Conservation (phyloP, 2,888 invertebrate species). For the Nomada goodeniana region DNA sequence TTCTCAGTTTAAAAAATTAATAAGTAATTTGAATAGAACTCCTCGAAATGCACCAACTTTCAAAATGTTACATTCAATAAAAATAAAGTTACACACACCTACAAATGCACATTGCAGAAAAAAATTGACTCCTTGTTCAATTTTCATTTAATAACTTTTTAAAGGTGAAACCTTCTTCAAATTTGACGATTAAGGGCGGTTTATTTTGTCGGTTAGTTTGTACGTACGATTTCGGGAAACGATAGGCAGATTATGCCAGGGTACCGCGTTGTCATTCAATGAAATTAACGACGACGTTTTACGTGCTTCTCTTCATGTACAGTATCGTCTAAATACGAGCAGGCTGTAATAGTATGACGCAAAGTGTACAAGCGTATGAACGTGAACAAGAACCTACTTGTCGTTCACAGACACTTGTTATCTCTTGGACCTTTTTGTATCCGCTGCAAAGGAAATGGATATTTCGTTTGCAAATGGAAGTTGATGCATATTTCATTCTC, state of each 20-base stretch:
- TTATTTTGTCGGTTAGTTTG: slow-evolving; percentile 24
- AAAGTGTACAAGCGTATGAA: background rate
- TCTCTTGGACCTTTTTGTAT: background rate
- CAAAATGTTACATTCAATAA: too few relatives aligned
- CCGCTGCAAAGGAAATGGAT: background rate
- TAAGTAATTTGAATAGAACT: too few relatives aligned
- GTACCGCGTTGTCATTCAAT: slow-evolving; percentile 17
- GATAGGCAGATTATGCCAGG: slow-evolving; percentile 29
- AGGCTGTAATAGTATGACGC: too few relatives aligned
- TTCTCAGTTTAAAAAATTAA: too few relatives aligned
- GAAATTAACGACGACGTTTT: slow-evolving; percentile 35
- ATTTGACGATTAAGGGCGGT: slow-evolving; percentile 10
- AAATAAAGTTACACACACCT: too few relatives aligned
- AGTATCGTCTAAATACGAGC: background rate
- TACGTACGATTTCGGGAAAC: slow-evolving; percentile 24
- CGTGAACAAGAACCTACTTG: background rate
- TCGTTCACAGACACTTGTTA: slow-evolving; percentile 9
- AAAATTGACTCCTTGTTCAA: background rate
- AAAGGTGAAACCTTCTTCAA: background rate
- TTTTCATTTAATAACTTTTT: background rate
- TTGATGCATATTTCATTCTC: background rate
- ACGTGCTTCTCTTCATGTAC: background rate
- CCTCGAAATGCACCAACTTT: too few relatives aligned
- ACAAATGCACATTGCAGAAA: too few relatives aligned
- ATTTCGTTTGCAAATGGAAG: background rate